Percentiles rank a stretch among this genome's conserved stretches.
phyloP scores from a whole-genome alignment of 2,797 vertebrate genomes.

The Rhodeus uyekii region DNA sequence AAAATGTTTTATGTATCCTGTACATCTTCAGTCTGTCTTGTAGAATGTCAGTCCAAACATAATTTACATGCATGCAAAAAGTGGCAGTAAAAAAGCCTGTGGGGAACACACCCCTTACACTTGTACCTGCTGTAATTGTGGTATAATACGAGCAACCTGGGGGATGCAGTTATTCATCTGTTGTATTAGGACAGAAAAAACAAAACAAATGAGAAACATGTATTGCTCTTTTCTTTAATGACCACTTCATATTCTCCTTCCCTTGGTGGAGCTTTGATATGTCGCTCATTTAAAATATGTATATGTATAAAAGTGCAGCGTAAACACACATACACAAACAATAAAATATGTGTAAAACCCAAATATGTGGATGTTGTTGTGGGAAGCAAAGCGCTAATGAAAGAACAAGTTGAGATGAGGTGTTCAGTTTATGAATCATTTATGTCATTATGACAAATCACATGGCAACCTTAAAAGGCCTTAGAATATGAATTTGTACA shows the following conservation, averaged over 20 bases:
- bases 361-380: slow-evolving; percentile 36
- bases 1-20: not conserved
- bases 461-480: slow-evolving; percentile 54
- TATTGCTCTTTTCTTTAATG: slow-evolving; percentile 64
- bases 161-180: slow-evolving; percentile 64
- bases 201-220: slow-evolving; percentile 53
- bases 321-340: slow-evolving; percentile 51
- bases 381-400: slow-evolving; percentile 47
- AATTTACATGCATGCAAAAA: too few relatives aligned
- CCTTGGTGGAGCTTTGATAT: slow-evolving; percentile 52
- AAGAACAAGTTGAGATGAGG: slow-evolving; percentile 52
- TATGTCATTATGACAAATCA: slow-evolving; percentile 46
- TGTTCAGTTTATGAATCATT: slow-evolving; percentile 51
- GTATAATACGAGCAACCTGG: slow-evolving; percentile 62
- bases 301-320: slow-evolving; percentile 50
- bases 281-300: slow-evolving; percentile 56
- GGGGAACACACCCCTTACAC: not conserved
- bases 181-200: slow-evolving; percentile 51
- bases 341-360: slow-evolving; percentile 25
- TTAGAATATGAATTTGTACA: slow-evolving; percentile 61
- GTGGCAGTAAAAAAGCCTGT: not conserved
- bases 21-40: not conserved
- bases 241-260: slow-evolving; percentile 50
- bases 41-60: not conserved
- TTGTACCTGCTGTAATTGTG: slow-evolving; percentile 57